Evolutionary conservation across 2,797 vertebrate species (phyloP), one percentile per base, ranked within the genome.

Genomic region (Anas bernieri): DNA sequence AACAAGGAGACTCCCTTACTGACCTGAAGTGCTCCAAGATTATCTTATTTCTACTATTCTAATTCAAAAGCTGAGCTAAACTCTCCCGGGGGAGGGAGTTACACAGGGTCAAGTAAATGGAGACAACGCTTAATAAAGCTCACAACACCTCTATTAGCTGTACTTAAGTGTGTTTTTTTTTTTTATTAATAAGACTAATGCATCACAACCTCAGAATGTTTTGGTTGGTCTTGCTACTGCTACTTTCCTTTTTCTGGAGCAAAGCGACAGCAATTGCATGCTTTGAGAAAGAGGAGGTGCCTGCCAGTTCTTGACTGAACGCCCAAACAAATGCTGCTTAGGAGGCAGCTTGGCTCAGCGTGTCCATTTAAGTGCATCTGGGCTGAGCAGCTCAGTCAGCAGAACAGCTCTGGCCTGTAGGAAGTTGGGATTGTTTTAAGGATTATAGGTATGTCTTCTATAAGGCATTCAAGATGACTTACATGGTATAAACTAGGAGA

Each of bases 111-210:
- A 45, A 13, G 43, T 37, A 20, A 62, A 17, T 35, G 48, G 2
- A 54, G 45, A 14, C 6, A 43, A 59, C 16, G 26, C 46, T 86
- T 64, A 66, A 75, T 45, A 46, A 79, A 86, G 63, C 59, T 93
- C 73, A 33, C 37, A 67, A 31, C 80, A 37, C 9, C 63, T 62
- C 46, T n/a, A 25, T 39, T 63, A 52, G 46, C 48, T 37, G n/a
- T 46, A 33, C 62, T 90, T 91, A 0, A 81, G 46, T 11, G 46
- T 43, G 4, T 17, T 17, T 17, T 17, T 43, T 17, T 43, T 35
- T 66, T 87, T 93, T 94, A 89, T 91, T 92, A 89, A 87, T 81
- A 90, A 92, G 72, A 37, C 52, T 64, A 74, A 83, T 8, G 45
- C 45, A 37, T 72, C 69, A 83, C 85, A 75, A 13, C 56, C 58